Conservation (phyloP, 2,113 vertebrate species). For the Neotragus pygmaeus region DNA sequence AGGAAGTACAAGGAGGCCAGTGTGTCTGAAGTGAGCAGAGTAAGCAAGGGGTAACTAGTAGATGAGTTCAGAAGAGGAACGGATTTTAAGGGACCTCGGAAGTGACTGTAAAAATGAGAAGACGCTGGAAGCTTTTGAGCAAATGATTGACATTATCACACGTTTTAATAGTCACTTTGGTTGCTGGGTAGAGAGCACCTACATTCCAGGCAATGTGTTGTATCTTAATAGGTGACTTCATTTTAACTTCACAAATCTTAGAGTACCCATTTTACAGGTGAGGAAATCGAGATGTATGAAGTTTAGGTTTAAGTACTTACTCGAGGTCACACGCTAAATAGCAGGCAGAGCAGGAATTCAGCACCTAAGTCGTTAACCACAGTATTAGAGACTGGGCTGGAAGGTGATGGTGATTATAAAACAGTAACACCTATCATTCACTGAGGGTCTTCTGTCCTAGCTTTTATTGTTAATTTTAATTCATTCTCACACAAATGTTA, state of each 20-base stretch:
- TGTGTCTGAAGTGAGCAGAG: background rate
- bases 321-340: background rate
- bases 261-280: background rate
- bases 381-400: background rate
- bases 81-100: background rate
- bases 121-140: background rate
- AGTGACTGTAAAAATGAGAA: background rate
- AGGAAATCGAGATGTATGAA: background rate
- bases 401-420: background rate
- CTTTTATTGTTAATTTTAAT: background rate
- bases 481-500: background rate
- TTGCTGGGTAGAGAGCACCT: background rate
- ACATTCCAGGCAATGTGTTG: background rate
- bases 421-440: background rate
- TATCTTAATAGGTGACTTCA: background rate
- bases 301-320: background rate
- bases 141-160: background rate
- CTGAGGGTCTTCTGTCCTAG: background rate
- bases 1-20: background rate
- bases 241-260: background rate
- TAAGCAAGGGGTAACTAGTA: background rate
- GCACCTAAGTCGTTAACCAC: background rate
- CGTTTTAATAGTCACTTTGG: background rate
- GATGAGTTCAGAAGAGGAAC: background rate
- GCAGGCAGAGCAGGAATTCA: background rate